phyloP scores from a whole-genome alignment of 2,113 vertebrate species.

The Pterocles gutturalis region DNA sequence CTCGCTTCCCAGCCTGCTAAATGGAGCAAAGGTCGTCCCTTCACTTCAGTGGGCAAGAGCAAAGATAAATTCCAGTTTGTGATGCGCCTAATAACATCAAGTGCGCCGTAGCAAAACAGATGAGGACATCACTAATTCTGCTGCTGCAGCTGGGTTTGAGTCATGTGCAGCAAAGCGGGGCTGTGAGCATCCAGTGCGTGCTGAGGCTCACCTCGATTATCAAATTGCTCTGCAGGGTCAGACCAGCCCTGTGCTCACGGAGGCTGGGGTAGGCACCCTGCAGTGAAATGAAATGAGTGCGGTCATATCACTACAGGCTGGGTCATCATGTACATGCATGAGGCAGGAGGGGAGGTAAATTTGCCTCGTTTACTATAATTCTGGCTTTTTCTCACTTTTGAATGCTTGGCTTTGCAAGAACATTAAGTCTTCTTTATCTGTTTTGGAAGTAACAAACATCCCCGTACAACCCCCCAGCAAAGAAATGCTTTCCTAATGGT shows the following conservation, averaged over 20 bases:
- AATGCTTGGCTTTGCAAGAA: not conserved
- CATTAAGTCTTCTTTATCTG: not conserved
- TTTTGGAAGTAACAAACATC: not conserved
- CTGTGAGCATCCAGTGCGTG: accelerated
- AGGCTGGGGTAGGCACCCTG: not conserved
- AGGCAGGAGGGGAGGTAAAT: not conserved
- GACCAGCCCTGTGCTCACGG: not conserved
- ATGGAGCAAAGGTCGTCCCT: not conserved
- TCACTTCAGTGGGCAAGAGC: not conserved
- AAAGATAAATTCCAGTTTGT: not conserved
- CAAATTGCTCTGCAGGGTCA: not conserved
- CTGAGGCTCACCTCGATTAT: accelerated
- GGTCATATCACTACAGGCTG: not conserved
- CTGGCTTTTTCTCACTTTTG: not conserved
- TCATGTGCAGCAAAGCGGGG: not conserved
- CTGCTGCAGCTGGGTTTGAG: not conserved
- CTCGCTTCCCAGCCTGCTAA: not conserved
- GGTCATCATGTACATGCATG: not conserved
- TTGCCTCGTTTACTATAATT: not conserved
- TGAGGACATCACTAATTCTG: not conserved
- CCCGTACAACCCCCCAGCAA: not conserved
- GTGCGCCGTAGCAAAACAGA: not conserved
- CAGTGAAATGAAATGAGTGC: not conserved
- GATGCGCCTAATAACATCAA: not conserved
- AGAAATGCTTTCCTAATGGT: conserved; percentile 7